Conservation (phyloP, 2,113 vertebrate genomes). For the Alethe castanea region DNA sequence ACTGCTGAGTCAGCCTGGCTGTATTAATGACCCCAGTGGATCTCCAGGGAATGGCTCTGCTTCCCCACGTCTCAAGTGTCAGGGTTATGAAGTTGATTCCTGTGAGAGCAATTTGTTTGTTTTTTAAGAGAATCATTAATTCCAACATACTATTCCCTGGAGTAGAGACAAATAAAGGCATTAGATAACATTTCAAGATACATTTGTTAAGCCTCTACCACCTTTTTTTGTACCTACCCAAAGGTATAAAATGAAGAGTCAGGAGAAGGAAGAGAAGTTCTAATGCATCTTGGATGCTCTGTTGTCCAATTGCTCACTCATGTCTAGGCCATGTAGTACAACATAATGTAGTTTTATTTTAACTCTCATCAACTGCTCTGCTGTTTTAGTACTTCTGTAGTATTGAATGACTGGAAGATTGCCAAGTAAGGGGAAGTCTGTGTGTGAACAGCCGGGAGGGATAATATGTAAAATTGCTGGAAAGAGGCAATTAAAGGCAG, state of each 20-base stretch:
- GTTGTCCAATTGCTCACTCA: neutral
- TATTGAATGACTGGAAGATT: neutral
- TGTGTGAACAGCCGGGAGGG: neutral
- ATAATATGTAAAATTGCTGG: neutral
- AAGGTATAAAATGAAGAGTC: neutral
- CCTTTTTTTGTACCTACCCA: neutral
- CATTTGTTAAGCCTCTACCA: neutral
- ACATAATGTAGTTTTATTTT: neutral
- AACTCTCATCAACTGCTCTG: neutral
- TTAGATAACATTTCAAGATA: neutral
- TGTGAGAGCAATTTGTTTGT: neutral
- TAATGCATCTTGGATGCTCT: neutral
- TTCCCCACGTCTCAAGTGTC: neutral
- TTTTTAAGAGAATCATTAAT: neutral
- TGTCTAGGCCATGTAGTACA: neutral
- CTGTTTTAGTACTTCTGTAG: neutral
- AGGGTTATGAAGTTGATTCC: neutral
- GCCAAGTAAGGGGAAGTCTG: conserved; percentile 3
- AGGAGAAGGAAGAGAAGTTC: neutral
- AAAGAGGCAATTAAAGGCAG: conserved; percentile 38
- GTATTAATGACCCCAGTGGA: neutral
- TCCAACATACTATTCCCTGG: neutral
- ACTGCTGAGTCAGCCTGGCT: neutral
- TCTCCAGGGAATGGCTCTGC: neutral
- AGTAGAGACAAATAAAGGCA: neutral